phyloP scores from a whole-genome alignment of 2,797 vertebrate genomes.

The Rhinatrema bivittatum region DNA sequence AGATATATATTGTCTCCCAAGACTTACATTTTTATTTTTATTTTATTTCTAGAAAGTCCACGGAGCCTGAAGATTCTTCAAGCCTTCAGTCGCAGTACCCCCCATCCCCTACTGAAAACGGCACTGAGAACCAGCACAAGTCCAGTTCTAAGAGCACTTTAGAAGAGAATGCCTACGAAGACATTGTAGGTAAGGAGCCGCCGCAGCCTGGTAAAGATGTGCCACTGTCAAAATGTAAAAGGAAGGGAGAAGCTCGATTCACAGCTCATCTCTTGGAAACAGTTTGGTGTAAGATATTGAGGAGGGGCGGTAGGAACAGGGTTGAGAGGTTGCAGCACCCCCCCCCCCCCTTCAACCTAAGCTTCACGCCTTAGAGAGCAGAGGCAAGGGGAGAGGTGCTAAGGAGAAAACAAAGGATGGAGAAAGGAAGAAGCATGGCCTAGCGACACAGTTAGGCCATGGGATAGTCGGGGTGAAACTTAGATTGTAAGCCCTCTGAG shows the following conservation, averaged over 20 bases:
- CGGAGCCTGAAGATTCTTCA: slow-evolving; percentile 83
- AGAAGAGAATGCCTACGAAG: slow-evolving; percentile 97
- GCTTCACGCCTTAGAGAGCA: no score
- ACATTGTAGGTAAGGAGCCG: slow-evolving; percentile 85
- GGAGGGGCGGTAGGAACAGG: neutral
- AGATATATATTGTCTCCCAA: slow-evolving; percentile 1
- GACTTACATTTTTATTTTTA: slow-evolving; percentile 13
- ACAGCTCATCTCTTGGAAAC: slow-evolving; percentile 7
- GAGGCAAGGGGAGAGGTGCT: no score
- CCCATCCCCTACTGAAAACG: slow-evolving; percentile 83
- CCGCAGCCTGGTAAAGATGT: neutral
- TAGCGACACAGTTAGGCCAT: no score
- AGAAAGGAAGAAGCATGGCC: no score
- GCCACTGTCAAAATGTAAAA: neutral
- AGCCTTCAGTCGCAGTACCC: slow-evolving; percentile 78
- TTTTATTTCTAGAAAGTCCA: slow-evolving; percentile 82
- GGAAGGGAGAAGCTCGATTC: slow-evolving; percentile 4
- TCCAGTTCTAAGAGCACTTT: slow-evolving; percentile 91
- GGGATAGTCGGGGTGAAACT: no score
- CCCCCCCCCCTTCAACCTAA: no score
- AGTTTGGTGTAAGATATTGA: neutral
- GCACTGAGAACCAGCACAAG: slow-evolving; percentile 72
- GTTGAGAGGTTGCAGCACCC: neutral
- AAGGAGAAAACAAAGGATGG: no score
- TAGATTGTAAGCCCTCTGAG: no score